Base-by-base conservation (phyloP, 2,113 vertebrate species). In the Serinus canaria region DNA sequence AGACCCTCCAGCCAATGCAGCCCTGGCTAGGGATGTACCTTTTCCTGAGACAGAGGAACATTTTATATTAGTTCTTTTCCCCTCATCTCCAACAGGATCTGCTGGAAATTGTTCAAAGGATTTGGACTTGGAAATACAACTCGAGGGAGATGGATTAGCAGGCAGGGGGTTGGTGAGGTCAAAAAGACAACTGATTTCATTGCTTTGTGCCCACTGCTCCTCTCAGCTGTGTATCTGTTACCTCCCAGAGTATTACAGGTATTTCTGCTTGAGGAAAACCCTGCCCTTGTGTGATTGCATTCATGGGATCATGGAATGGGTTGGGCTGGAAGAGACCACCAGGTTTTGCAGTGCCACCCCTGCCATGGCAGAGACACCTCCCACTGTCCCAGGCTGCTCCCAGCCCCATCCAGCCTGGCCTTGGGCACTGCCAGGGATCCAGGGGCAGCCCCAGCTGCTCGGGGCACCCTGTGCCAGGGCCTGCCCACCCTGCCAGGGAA, bases 401-500 rank as follows among this genome's bases (percentile, higher is more conserved):
- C 59, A 66, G 27, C 33, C 33, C 76, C 2, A 1, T 30, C 46
- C 63, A 83, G 0, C 47, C 55, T 89, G 78, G 39, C 78, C 87
- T 41, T 41, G 87, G 46, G 0, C 87, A 68, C 39, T 68, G 4
- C 69, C 69, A 68, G 62, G 46, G 78, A 60, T 68, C 35, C 83
- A 67, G 78, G 70, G 62, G 46, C 69, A 75, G 44, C 52, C 69
- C 1, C 77, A 82, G 87, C 87, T 89, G 4, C 62, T 53, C 24
- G 75, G 87, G 62, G 28, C 39, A 89, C 20, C 50, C 53, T 82
- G 60, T 30, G 69, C 69, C 69, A 79, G 66, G 41, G 66, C 30
- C 41, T 55, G 1, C 0, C 13, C 53, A 18, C 9, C 30, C 53
- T 3, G 13, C 1, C 28, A 30, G 11, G 1, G 0, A 7, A 39